Evolutionary conservation across 2,797 vertebrate species (phyloP), one percentile per base, ranked within the genome.

Genomic region (Leptoclinus maculatus): DNA sequence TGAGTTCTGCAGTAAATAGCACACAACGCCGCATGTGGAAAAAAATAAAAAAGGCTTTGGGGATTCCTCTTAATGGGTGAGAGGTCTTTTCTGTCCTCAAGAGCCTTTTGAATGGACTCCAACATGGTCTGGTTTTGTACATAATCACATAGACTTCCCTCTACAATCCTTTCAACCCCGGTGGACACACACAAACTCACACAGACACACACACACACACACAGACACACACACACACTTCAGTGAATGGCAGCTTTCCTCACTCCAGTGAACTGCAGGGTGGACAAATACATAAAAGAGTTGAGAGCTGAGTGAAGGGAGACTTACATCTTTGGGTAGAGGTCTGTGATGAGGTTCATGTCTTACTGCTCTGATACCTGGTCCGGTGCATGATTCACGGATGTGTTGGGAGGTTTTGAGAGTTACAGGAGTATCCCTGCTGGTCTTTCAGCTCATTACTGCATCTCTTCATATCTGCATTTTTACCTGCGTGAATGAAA

Each of bases 61-160:
- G 72, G 75, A 76, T 74, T 86, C 71, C 74, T 89, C 36, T 19
- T 91, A 87, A 89, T 82, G 79, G 78, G 32, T 70, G 83, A 83
- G 70, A 83, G 81, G 82, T 74, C 80, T 78, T 83, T 87, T 89
- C 79, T 90, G 21, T 83, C 78, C 66, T 84, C 71, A 89, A 92
- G 85, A 84, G 82, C 62, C 84, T 59, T 57, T 51, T 93, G 81
- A 92, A 93, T 85, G 70, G 85, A 87, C 76, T 87, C 83, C 76
- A 85, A 83, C 59, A 75, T 88, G 83, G 71, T 67, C 83, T 74
- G 71, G 86, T 29, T 83, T 76, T 51, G 36, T 60, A 68, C 60
- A 72, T 72, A 86, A 87, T 85, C 68, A 87, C 78, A 89, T 72
- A 87, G 79, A 88, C 57, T 38, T 59, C 71, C 64, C 67, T 43